These are phyloP conservation scores for Drosophila falleni DNA, from an alignment of 2,888 invertebrate species.

Conservation along the genomic window DNA sequence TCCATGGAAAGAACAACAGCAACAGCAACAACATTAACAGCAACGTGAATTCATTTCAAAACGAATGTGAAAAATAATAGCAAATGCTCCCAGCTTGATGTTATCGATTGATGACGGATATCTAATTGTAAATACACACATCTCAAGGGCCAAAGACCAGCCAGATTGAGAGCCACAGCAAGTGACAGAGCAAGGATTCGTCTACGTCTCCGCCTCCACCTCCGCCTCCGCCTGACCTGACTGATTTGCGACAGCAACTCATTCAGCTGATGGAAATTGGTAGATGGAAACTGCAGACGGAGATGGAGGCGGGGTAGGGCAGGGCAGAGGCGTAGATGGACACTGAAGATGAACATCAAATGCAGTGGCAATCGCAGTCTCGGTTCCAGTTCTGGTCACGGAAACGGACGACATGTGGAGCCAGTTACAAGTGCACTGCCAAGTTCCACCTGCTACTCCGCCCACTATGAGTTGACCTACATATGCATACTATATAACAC, in stretches of 20 bases:
- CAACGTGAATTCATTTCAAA: constrained; percentile 45
- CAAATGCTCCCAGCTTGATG: constrained; percentile 39
- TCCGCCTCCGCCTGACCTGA: constrained; percentile 28
- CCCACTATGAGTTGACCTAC: constrained; percentile 43
- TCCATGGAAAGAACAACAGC: constrained; percentile 10
- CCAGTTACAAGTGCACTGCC: constrained; percentile 49
- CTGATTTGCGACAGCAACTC: constrained; percentile 53
- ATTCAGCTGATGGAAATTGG: constrained; percentile 38
- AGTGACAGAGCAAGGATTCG: constrained; percentile 3
- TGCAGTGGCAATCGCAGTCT: constrained; percentile 27
- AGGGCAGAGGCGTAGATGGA: constrained; percentile 25
- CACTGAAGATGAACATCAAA: constrained; percentile 42
- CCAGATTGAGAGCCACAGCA: constrained; percentile 1
- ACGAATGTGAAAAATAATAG: constrained; percentile 62
- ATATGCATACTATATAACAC: constrained; percentile 47
- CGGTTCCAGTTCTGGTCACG: constrained; percentile 44
- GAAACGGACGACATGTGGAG: constrained; percentile 72
- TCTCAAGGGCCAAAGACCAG: constrained; percentile 15
- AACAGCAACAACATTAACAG: constrained; percentile 18
- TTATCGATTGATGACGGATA: constrained; percentile 68
- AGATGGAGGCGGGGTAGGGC: neutral
- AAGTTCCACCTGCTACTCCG: constrained; percentile 5
- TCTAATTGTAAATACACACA: constrained; percentile 71
- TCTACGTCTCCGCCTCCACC: neutral
- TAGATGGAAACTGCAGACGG: constrained; percentile 12